Percentiles rank a stretch among this genome's conserved stretches.
Conservation (phyloP, 2,888 invertebrate species). For the Drosophila mettleri region DNA sequence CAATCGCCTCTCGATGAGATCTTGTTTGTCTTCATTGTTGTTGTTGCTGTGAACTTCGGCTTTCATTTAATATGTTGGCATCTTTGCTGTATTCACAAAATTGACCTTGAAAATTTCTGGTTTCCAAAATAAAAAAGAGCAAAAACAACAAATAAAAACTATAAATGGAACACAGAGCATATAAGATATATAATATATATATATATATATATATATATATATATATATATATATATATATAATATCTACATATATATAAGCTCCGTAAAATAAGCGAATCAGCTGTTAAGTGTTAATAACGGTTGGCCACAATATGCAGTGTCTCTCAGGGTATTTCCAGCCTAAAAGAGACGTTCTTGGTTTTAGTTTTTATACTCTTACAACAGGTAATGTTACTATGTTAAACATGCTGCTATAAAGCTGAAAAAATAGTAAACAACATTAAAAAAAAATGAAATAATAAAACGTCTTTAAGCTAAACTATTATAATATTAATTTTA, state of each 20-base stretch:
- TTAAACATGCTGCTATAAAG: background rate
- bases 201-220: background rate
- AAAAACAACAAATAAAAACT: slow-evolving; percentile 31
- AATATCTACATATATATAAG: too few relatives aligned
- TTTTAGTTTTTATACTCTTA: background rate
- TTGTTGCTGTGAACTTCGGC: slow-evolving; percentile 42
- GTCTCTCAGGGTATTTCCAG: slow-evolving; percentile 22
- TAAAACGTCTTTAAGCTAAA: too few relatives aligned
- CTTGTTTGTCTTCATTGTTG: slow-evolving; percentile 53
- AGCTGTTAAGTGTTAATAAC: slow-evolving; percentile 28
- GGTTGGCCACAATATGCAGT: background rate
- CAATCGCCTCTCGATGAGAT: slow-evolving; percentile 58
- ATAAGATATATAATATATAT: background rate
- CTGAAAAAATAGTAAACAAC: background rate
- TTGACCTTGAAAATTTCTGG: slow-evolving; percentile 83
- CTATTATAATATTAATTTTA: too few relatives aligned
- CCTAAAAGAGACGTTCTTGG: slow-evolving; percentile 3
- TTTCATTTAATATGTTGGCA: slow-evolving; percentile 37
- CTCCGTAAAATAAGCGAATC: slow-evolving; percentile 1
- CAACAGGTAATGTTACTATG: too few relatives aligned
- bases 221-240: background rate
- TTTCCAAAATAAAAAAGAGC: slow-evolving; percentile 66
- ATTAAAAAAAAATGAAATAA: too few relatives aligned
- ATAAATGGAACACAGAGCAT: slow-evolving; percentile 34
- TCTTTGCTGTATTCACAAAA: slow-evolving; percentile 55